Evolutionary conservation across 2,113 vertebrate genomes (phyloP).

Genomic region (Sinocyclocheilus anshuiensis): DNA sequence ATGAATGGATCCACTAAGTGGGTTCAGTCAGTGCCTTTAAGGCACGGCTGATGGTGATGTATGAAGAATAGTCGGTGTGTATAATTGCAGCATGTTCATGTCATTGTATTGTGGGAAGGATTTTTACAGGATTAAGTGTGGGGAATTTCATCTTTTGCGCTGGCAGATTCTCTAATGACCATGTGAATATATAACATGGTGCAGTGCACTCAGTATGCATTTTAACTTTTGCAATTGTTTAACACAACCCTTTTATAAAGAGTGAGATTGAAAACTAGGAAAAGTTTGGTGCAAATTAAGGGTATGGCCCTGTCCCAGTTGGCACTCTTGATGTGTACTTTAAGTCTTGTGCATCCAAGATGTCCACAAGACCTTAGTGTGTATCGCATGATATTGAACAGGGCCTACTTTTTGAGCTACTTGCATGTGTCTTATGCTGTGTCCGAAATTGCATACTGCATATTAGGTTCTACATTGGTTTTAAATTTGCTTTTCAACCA

Average conservation of each 20-base stretch:
- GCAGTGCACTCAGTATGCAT: not conserved
- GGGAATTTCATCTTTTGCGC: not conserved
- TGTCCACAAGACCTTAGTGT: not conserved
- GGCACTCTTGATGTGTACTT: not conserved
- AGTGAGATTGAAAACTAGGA: not conserved
- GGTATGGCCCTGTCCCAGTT: not conserved
- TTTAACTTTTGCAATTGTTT: not conserved
- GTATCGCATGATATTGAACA: not conserved
- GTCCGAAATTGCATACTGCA: not conserved
- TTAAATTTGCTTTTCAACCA: not conserved
- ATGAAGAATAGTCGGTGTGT: not conserved
- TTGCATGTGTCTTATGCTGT: not conserved
- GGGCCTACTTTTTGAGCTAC: not conserved
- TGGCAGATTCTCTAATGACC: not conserved
- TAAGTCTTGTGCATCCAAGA: not conserved
- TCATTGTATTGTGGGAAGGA: not conserved
- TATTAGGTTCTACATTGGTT: not conserved
- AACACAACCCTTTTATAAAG: not conserved
- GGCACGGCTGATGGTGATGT: conserved; percentile 4
- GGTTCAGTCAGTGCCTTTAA: not conserved
- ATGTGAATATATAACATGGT: not conserved
- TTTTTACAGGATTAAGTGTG: not conserved
- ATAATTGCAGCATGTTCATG: conserved; percentile 32
- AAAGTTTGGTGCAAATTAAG: not conserved
- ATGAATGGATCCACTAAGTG: conserved; percentile 13